These are phyloP conservation scores for Rhodophaea formosa DNA, from an alignment of 2,888 invertebrate species.

Conservation along the genomic window DNA sequence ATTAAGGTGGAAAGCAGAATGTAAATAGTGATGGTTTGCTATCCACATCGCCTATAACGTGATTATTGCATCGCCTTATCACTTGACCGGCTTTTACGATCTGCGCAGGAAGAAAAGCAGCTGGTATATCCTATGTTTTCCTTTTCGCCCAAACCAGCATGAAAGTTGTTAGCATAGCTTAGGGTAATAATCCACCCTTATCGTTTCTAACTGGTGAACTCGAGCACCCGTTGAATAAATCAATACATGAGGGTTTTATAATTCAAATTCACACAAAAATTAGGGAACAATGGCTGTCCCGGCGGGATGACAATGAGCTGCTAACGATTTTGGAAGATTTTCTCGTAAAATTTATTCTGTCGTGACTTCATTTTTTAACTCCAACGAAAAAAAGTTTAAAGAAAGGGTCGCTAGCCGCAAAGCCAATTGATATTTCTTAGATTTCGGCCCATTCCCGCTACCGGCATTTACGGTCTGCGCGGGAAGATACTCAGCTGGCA, in stretches of 20 bases:
- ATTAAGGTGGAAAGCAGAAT: no score
- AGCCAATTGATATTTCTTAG: no score
- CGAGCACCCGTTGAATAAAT: slow-evolving; percentile 19
- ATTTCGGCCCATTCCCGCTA: no score
- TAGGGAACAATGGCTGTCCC: not conserved
- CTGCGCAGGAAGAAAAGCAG: no score
- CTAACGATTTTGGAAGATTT: not conserved
- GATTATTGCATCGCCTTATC: no score
- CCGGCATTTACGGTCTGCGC: no score
- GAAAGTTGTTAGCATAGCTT: not conserved
- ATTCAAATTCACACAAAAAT: slow-evolving; percentile 12
- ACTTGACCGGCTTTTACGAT: no score
- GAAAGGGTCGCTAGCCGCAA: not conserved
- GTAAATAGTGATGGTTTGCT: no score
- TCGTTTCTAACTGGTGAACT: not conserved
- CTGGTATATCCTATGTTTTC: no score
- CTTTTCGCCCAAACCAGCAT: no score
- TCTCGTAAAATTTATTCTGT: not conserved
- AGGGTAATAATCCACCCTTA: not conserved
- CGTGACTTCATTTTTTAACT: not conserved
- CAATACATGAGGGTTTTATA: slow-evolving; percentile 16
- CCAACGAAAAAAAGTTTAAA: not conserved
- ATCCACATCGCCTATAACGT: no score
- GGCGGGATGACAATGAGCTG: slow-evolving; percentile 10
- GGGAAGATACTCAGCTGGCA: no score